phyloP scores from a whole-genome alignment of 1,140 invertebrate species.

The Bombus terrestris region DNA sequence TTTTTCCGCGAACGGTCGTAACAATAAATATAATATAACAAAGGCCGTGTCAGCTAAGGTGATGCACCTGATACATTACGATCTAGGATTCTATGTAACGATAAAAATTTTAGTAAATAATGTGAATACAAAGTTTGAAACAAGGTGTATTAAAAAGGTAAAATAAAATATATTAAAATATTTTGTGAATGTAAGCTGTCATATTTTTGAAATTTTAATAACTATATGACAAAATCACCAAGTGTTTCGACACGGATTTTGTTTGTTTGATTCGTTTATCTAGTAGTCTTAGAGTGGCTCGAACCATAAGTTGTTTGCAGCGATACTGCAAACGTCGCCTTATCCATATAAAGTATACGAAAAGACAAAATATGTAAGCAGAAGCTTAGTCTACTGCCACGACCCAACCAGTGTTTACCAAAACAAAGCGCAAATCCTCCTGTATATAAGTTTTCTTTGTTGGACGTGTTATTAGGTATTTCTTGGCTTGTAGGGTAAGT shows the following conservation, averaged over 20 bases:
- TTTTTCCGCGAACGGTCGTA: too few relatives aligned
- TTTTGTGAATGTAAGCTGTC: neutral
- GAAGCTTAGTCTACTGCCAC: conserved; percentile 13
- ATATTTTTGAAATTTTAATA: neutral
- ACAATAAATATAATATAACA: too few relatives aligned
- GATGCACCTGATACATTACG: neutral
- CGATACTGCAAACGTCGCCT: neutral
- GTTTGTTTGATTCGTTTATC: neutral
- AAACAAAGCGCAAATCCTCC: neutral
- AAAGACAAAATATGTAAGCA: conserved; percentile 18
- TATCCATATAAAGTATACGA: neutral
- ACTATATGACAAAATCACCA: neutral
- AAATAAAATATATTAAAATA: neutral
- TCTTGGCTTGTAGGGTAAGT: too few relatives aligned
- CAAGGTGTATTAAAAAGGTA: neutral
- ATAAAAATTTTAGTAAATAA: neutral
- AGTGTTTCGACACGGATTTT: neutral
- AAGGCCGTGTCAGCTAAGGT: too few relatives aligned
- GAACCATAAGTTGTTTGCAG: neutral
- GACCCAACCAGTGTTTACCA: neutral
- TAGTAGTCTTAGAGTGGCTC: neutral
- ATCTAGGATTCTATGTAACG: neutral
- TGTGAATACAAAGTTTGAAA: neutral
- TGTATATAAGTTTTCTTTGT: neutral
- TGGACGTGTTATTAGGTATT: neutral